These are phyloP conservation scores for Erannis defoliaria DNA, from an alignment of 2,888 invertebrate species.

Conservation along the genomic window DNA sequence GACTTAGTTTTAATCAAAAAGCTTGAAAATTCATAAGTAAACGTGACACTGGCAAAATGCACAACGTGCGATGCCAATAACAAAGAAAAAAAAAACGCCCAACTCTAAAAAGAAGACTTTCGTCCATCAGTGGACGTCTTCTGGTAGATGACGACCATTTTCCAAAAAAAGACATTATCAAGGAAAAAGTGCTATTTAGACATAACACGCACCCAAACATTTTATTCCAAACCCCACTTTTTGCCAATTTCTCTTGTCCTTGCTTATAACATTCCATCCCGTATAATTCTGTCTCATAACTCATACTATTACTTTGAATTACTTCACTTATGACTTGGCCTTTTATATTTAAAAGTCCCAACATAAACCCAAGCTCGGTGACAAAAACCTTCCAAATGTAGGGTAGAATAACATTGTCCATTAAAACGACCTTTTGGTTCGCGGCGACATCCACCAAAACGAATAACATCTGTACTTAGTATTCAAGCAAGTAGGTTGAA, in stretches of 20 bases:
- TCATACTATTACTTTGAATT: conserved; percentile 20
- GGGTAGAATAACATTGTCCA: conserved; percentile 22
- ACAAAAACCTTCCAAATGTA: conserved; percentile 33
- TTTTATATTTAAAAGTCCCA: conserved; percentile 30
- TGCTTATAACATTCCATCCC: conserved; percentile 11
- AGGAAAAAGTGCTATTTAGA: not conserved
- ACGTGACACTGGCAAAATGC: no score
- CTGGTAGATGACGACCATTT: not conserved
- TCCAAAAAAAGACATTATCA: no score
- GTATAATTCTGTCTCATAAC: conserved; percentile 22
- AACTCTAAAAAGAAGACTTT: no score
- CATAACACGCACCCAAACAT: not conserved
- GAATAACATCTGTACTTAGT: no score
- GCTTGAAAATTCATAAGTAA: no score
- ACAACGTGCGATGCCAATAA: no score
- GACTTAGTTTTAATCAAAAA: no score
- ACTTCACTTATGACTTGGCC: conserved; percentile 28
- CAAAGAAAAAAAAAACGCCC: no score
- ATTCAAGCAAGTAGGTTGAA: no score
- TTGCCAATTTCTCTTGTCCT: conserved; percentile 5
- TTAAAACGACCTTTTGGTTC: conserved; percentile 15
- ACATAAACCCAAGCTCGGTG: conserved; percentile 34
- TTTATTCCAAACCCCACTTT: conserved; percentile 3
- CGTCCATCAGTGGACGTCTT: no score
- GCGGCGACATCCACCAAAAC: no score